Conservation (phyloP, 2,113 vertebrate species). For the Macquaria australasica region DNA sequence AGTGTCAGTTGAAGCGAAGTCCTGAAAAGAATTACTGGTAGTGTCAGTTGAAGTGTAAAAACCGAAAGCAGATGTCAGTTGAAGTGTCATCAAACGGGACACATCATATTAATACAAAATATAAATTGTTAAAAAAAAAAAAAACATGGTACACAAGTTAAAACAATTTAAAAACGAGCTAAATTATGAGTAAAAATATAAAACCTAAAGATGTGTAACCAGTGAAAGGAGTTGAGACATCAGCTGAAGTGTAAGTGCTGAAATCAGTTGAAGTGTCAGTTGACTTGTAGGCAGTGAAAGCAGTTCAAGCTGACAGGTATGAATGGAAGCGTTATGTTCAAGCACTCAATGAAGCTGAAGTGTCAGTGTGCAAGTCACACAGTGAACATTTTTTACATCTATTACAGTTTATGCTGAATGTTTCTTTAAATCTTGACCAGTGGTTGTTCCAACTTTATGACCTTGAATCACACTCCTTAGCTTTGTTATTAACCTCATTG, state of each 20-base stretch:
- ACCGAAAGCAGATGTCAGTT: background rate
- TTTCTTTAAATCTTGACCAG: slow-evolving; percentile 15
- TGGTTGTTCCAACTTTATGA: slow-evolving; percentile 21
- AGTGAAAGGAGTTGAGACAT: too few species aligned
- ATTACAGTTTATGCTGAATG: background rate
- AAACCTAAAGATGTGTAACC: too few species aligned
- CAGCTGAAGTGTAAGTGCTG: too few species aligned
- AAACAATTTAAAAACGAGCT: too few species aligned
- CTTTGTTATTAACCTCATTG: slow-evolving; percentile 68
- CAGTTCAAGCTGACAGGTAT: background rate
- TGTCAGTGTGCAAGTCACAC: background rate
- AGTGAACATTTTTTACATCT: background rate
- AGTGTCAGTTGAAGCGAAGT: background rate
- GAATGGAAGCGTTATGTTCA: background rate
- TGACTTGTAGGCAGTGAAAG: too few species aligned
- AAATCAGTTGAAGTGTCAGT: too few species aligned
- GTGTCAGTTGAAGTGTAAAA: too few species aligned
- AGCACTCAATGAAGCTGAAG: background rate
- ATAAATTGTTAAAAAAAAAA: too few species aligned
- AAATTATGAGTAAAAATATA: too few species aligned
- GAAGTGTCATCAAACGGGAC: background rate
- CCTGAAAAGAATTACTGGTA: background rate
- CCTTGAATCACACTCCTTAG: slow-evolving; percentile 37
- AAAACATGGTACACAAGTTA: too few species aligned
- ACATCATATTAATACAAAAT: too few species aligned